phyloP scores from a whole-genome alignment of 1,140 invertebrate genomes.

The Atta texana region DNA sequence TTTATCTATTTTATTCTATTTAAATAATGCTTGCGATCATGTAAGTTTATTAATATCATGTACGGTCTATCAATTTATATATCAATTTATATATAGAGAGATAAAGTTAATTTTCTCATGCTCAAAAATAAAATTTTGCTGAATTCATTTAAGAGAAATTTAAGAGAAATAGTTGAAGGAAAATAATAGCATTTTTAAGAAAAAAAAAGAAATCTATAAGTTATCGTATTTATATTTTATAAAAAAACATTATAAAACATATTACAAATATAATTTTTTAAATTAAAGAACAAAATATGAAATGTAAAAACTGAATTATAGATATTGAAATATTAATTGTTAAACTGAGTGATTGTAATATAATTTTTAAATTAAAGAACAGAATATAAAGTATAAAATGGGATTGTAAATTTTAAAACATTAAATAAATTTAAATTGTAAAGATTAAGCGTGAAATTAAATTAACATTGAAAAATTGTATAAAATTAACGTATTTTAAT shows the following conservation, averaged over 20 bases:
- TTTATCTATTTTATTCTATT: slow-evolving; percentile 53
- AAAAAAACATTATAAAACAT: neutral
- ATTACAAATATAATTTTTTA: neutral
- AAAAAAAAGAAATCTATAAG: neutral
- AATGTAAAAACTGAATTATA: neutral
- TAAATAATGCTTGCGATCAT: neutral
- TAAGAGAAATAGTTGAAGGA: neutral
- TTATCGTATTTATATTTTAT: neutral
- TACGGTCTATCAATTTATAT: neutral
- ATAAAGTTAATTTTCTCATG: neutral
- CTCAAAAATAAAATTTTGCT: neutral
- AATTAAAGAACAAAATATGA: neutral
- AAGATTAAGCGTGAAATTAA: neutral
- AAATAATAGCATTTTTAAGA: neutral
- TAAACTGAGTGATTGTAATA: too few relatives aligned
- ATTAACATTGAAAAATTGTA: neutral
- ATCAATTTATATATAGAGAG: neutral
- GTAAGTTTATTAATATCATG: slow-evolving; percentile 24
- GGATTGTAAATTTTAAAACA: too few relatives aligned
- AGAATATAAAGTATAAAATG: neutral
- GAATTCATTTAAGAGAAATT: neutral
- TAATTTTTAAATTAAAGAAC: neutral
- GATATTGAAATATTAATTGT: too few relatives aligned
- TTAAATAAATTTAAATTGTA: neutral
- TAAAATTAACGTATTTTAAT: neutral